Base-by-base conservation (phyloP, 2,113 vertebrate genomes). In the Eolophus roseicapilla region DNA sequence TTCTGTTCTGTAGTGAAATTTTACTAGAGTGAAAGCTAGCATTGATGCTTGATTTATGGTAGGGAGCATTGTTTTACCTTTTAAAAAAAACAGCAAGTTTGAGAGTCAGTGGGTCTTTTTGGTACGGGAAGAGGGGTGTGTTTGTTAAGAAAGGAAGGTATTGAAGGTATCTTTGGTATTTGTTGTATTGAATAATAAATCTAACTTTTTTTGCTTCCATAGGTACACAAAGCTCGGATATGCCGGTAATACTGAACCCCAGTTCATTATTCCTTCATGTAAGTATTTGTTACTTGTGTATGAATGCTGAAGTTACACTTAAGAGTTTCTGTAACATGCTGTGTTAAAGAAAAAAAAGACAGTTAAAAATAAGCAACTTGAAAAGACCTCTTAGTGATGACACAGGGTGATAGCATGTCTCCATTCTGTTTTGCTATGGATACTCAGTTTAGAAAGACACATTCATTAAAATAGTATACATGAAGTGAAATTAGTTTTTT, bases 251-350 rank as follows among this genome's bases (percentile, higher is more conserved):
- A 99, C 99, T 76, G 99, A 99, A 74, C 99, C 99, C 78, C 99
- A 99, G 98, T 99, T 99, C 98, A 99, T 99, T 96, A 98, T 99
- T 96, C 99, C 99, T 91, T 99, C 99, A 97, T 99, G 99, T 99
- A 97, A 99, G 99, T 98, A 94, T 95, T 79, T 94, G 39, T 80
- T 81, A 15, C 49, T 65, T 46, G 27, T 17, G 9, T 81, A 10
- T 60, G 39, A 67, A 17, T 37, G n/a, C 28, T 80, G 29, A 82
- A 76, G 29, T 88, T 81, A 16, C 16, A 25, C 15, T 55, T 78
- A 7, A 7, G 2, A 43, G n/a, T 64, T 79, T 81, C 13, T 82
- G 1, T 74, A 63, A 55, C 1, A 2, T 27, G 10, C 10, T 43
- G 2, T 52, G 15, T 59, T 44, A 55, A 81, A 52, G 29, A 50